phyloP scores from a whole-genome alignment of 2,888 invertebrate genomes.

The Loripinus fragilis region DNA sequence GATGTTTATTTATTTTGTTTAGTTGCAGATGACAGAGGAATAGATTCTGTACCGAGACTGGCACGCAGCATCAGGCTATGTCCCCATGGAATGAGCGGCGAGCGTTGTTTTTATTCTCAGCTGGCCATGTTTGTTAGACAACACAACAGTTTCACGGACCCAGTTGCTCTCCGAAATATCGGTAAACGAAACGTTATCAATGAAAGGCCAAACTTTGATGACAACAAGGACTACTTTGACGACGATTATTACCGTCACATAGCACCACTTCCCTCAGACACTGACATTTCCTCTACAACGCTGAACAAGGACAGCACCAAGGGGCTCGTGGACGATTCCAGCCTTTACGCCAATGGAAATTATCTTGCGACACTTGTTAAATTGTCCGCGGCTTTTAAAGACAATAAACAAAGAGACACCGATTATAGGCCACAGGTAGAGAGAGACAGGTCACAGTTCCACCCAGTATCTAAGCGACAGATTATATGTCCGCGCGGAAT shows the following conservation, averaged over 20 bases:
- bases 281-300: background rate
- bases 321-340: background rate
- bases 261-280: background rate
- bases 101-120: slow-evolving; percentile 53
- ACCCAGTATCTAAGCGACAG: slow-evolving; percentile 26
- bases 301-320: background rate
- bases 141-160: slow-evolving; percentile 51
- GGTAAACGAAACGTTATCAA: slow-evolving; percentile 37
- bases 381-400: background rate
- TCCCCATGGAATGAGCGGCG: slow-evolving; percentile 43
- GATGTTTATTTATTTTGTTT: background rate
- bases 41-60: background rate
- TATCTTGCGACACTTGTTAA: background rate
- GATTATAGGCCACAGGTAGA: background rate
- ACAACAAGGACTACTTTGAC: background rate
- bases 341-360: background rate
- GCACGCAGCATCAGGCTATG: slow-evolving; percentile 38
- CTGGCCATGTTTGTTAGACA: slow-evolving; percentile 49
- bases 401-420: background rate
- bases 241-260: background rate
- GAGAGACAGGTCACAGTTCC: background rate
- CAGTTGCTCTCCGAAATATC: slow-evolving; percentile 45
- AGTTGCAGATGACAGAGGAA: background rate
- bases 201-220: background rate
- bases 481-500: slow-evolving; percentile 47